A percentile compares a stretch with the other conserved stretches of the same genome.
phyloP scores from a whole-genome alignment of 35 echinoderm and acorn worm species.

The Heliocidaris erythrogramma region DNA sequence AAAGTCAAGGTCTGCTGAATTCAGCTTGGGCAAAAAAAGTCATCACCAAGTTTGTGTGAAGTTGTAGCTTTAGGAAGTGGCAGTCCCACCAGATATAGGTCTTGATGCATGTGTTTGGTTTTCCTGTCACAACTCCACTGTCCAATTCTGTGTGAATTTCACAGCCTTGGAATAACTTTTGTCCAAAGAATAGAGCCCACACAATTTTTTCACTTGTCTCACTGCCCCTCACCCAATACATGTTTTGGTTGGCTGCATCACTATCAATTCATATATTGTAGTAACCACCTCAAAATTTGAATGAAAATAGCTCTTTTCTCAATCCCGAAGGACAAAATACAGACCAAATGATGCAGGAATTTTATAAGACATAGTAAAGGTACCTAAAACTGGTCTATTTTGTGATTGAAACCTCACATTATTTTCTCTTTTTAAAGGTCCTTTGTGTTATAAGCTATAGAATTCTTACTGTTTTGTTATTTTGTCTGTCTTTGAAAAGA shows the following conservation, averaged over 20 bases:
- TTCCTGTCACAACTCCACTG: background rate
- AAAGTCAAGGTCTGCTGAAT: constrained; percentile 9
- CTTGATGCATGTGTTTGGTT: background rate
- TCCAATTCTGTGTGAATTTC: background rate
- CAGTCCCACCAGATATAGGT: background rate
- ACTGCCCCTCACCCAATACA: background rate
- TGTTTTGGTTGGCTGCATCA: background rate
- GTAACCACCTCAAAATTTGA: constrained; percentile 10
- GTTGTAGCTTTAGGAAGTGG: background rate
- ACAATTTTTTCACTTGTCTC: background rate
- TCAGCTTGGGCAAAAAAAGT: background rate
- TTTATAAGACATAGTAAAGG: background rate
- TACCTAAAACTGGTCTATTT: background rate
- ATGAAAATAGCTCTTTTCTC: constrained; percentile 2
- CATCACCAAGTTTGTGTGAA: background rate
- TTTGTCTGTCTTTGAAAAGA: background rate
- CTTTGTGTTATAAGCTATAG: background rate
- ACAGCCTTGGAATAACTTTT: background rate
- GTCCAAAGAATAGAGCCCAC: background rate
- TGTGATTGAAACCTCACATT: background rate
- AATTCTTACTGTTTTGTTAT: background rate
- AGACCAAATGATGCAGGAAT: background rate
- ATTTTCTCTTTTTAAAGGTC: background rate
- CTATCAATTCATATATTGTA: background rate
- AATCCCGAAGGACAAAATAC: background rate